A percentile compares a stretch with the other conserved stretches of the same genome.
phyloP scores from a whole-genome alignment of 2,797 vertebrate genomes.

The Melanotaenia pygmaea region DNA sequence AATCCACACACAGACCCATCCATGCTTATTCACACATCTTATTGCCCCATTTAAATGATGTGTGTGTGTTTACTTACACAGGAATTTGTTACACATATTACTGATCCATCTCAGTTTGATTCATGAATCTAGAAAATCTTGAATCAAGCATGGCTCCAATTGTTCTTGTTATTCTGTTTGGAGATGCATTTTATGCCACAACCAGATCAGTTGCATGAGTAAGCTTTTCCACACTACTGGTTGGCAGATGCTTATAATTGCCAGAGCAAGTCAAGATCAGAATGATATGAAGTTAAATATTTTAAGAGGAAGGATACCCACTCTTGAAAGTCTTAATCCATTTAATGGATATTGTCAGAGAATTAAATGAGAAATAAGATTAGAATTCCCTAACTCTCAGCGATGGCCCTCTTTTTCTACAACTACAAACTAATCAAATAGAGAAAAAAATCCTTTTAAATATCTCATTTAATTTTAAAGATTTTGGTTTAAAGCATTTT shows the following conservation, averaged over 20 bases:
- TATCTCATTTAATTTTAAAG: conserved; percentile 40
- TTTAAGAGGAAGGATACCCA: conserved; percentile 62
- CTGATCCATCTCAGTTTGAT: conserved; percentile 34
- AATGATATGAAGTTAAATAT: conserved; percentile 76
- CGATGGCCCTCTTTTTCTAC: conserved; percentile 31
- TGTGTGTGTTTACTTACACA: conserved; percentile 20
- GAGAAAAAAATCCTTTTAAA: conserved; percentile 34
- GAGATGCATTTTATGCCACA: conserved; percentile 21
- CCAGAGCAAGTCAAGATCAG: conserved; percentile 62
- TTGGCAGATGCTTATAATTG: conserved; percentile 61
- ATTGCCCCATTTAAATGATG: conserved; percentile 38
- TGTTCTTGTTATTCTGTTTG: conserved; percentile 45
- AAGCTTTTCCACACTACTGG: conserved; percentile 54
- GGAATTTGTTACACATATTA: conserved; percentile 39
- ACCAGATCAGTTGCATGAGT: conserved; percentile 46
- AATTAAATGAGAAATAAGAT: conserved; percentile 69
- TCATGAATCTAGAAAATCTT: conserved; percentile 32
- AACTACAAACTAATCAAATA: conserved; percentile 43
- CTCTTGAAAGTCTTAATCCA: conserved; percentile 71
- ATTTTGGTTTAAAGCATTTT: conserved; percentile 23
- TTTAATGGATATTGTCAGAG: conserved; percentile 65
- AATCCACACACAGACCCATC: neutral
- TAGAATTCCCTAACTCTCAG: conserved; percentile 42
- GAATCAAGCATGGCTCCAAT: conserved; percentile 20
- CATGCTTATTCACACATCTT: conserved; percentile 24